Evolutionary conservation across 1,140 invertebrate species (phyloP).

Genomic region (fruit fly (Drosophila melanogaster)): Release_6_plus_ISO1_MT NT_033777.3:11511501-11512000

Average conservation of each 20-base stretch:
- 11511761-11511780: background rate
- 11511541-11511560: background rate
- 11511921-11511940: background rate
- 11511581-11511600: background rate
- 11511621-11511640: background rate
- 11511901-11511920: background rate
- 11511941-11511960: conserved; percentile 2
- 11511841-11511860: background rate
- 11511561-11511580: background rate
- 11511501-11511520: background rate
- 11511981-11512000: conserved; percentile 2
- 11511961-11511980: conserved; percentile 1
- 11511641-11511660: background rate
- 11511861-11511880: background rate
- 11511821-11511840: background rate
- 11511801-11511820: background rate
- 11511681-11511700: background rate
- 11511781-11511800: background rate
- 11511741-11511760: background rate
- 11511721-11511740: background rate
- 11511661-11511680: background rate
- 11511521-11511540: conserved; percentile 1
- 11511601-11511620: background rate
- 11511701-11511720: background rate
- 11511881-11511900: background rate